Evolutionary conservation across 1,140 invertebrate species (phyloP).

Genomic region (Drosophila ficusphila): DNA sequence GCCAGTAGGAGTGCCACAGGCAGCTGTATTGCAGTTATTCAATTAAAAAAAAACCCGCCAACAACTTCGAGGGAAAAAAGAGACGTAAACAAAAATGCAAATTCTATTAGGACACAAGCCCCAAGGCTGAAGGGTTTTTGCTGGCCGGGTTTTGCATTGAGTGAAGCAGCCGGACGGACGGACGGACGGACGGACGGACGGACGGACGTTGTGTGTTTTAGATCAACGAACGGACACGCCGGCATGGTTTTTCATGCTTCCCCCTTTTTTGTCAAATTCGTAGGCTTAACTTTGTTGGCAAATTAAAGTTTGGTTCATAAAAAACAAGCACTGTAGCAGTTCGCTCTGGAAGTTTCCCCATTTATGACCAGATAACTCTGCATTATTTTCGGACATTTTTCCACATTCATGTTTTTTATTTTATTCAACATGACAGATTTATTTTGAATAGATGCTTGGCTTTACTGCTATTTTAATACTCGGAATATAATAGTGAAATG

Average conservation of each 20-base stretch:
- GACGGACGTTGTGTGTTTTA: slow-evolving; percentile 37
- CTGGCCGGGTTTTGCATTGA: background rate
- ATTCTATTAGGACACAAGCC: slow-evolving; percentile 60
- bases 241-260: slow-evolving; percentile 1
- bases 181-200: no score
- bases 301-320: slow-evolving; percentile 30
- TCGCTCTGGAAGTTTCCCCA: background rate
- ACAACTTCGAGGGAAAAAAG: slow-evolving; percentile 41
- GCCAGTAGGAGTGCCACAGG: slow-evolving; percentile 24
- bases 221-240: slow-evolving; percentile 29
- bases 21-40: slow-evolving; percentile 67
- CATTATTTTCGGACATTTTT: no score
- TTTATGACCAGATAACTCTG: no score
- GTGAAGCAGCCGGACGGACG: slow-evolving; percentile 8
- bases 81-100: slow-evolving; percentile 57
- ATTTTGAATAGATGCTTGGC: no score
- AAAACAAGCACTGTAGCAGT: slow-evolving; percentile 8
- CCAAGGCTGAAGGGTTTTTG: slow-evolving; percentile 19
- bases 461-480: no score
- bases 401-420: no score
- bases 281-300: slow-evolving; percentile 62
- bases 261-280: slow-evolving; percentile 16
- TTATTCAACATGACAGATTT: no score
- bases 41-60: slow-evolving; percentile 70
- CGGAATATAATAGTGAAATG: no score